These are phyloP conservation scores for Cybosia mesomella DNA, from an alignment of 2,888 invertebrate genomes.

Conservation along the genomic window DNA sequence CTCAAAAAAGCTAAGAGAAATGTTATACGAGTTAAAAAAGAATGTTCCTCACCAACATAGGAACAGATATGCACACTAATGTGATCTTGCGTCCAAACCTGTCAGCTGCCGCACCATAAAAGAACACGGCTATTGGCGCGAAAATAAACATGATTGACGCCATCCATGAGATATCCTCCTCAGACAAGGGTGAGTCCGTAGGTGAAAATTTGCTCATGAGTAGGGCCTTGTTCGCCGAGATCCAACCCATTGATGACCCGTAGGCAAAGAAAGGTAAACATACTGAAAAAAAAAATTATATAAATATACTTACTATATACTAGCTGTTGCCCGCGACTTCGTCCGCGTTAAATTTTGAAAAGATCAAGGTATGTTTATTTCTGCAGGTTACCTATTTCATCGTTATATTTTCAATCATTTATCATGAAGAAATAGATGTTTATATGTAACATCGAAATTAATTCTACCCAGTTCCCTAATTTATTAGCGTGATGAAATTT, in stretches of 20 bases:
- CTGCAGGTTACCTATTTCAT: too few relatives aligned
- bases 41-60: conserved; percentile 65
- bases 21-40: too few relatives aligned
- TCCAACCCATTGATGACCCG: conserved; percentile 66
- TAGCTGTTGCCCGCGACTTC: too few relatives aligned
- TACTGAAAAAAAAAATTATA: not conserved
- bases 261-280: conserved; percentile 10
- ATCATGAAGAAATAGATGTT: too few relatives aligned
- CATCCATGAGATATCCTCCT: conserved; percentile 85
- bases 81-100: conserved; percentile 84
- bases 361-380: too few relatives aligned
- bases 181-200: not conserved
- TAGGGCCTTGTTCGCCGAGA: conserved; percentile 73
- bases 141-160: conserved; percentile 87
- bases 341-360: too few relatives aligned
- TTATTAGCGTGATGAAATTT: too few relatives aligned
- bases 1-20: too few relatives aligned
- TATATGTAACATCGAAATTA: too few relatives aligned
- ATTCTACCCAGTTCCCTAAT: too few relatives aligned
- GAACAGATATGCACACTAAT: conserved; percentile 69
- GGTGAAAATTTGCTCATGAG: conserved; percentile 58
- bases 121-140: conserved; percentile 84
- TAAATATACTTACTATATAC: too few relatives aligned
- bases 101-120: conserved; percentile 84
- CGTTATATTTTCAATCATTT: too few relatives aligned